phyloP scores from a whole-genome alignment of 2,113 vertebrate species.

The Thinocorus orbignyianus region DNA sequence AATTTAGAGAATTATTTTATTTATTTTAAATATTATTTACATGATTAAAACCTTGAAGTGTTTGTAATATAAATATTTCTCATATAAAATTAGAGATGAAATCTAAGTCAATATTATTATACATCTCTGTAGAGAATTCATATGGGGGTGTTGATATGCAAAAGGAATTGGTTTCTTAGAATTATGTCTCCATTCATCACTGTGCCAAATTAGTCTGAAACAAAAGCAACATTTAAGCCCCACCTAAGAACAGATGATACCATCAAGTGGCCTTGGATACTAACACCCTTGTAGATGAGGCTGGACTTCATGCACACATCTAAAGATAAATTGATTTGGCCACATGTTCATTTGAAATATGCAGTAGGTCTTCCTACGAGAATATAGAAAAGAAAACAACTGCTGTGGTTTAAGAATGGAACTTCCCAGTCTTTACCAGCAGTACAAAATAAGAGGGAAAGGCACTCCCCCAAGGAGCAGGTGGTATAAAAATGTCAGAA shows the following conservation, averaged over 20 bases:
- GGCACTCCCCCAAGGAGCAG: background rate
- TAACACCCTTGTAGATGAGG: background rate
- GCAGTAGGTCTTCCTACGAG: background rate
- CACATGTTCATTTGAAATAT: background rate
- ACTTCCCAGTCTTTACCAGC: background rate
- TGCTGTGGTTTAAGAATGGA: background rate
- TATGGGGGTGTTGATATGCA: background rate
- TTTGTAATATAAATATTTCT: background rate
- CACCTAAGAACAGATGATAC: background rate
- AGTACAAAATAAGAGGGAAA: background rate
- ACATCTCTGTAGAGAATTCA: background rate
- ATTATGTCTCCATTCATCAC: background rate
- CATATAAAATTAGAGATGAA: background rate
- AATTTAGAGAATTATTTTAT: too few relatives aligned
- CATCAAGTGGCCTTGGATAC: background rate
- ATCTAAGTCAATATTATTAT: background rate
- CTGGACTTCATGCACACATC: background rate
- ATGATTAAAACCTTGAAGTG: too few relatives aligned
- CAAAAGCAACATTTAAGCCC: background rate
- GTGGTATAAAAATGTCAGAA: background rate
- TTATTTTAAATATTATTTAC: too few relatives aligned
- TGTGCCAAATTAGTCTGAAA: background rate
- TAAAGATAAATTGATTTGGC: background rate
- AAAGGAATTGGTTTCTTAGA: background rate
- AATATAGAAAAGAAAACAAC: background rate